Evolutionary conservation across 1,140 invertebrate genomes (phyloP).

Genomic region (Achroia grisella): DNA sequence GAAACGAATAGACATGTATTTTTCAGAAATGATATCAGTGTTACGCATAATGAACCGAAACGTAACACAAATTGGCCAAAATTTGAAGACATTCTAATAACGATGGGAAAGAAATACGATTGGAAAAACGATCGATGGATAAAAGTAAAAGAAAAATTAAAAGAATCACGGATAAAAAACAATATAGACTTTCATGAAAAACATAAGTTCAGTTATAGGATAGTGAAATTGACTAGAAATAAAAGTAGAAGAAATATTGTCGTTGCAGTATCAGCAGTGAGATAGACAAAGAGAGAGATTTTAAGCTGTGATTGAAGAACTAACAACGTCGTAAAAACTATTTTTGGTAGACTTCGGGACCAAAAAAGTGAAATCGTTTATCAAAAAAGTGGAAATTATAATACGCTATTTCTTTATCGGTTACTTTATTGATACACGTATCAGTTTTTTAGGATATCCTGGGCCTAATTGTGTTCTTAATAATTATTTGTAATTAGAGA

Average conservation of each 20-base stretch:
- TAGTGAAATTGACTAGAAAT: slow-evolving; percentile 57
- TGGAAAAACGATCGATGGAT: slow-evolving; percentile 67
- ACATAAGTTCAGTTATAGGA: slow-evolving; percentile 59
- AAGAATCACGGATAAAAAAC: slow-evolving; percentile 14
- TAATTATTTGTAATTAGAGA: too few species aligned
- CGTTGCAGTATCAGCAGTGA: slow-evolving; percentile 58
- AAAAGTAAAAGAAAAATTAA: slow-evolving; percentile 51
- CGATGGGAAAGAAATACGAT: slow-evolving; percentile 58
- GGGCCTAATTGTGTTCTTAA: too few species aligned
- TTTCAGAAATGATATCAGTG: too few species aligned
- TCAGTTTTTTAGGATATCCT: too few species aligned
- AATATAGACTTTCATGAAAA: slow-evolving; percentile 33
- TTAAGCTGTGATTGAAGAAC: slow-evolving; percentile 3
- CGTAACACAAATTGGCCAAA: slow-evolving; percentile 38
- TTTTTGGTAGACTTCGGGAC: slow-evolving; percentile 28
- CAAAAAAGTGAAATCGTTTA: slow-evolving; percentile 14
- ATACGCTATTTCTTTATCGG: too few species aligned
- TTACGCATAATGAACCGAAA: too few species aligned
- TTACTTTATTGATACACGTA: too few species aligned
- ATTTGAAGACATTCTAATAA: slow-evolving; percentile 54
- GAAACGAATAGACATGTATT: too few species aligned
- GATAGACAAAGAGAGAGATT: slow-evolving; percentile 39
- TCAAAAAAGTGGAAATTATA: too few species aligned
- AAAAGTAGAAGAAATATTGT: slow-evolving; percentile 60
- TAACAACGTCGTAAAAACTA: slow-evolving; percentile 21